Percentiles rank a stretch among this genome's conserved stretches.
Conservation (phyloP, 2,888 invertebrate species). For the Tricholauxania praeusta region DNA sequence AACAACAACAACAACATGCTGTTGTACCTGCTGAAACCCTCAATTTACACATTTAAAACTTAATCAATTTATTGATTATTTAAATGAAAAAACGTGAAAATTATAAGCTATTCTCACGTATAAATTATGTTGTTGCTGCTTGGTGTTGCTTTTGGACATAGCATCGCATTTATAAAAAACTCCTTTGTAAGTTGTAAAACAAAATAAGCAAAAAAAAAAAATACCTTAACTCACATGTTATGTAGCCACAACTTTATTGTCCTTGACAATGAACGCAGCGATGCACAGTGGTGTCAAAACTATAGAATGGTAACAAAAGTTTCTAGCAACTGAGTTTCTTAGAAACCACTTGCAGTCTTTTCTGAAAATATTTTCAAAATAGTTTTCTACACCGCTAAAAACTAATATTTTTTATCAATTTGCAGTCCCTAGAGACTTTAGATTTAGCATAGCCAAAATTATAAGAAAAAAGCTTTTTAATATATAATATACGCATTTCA, state of each 20-base stretch:
- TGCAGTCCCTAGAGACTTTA: too few relatives aligned
- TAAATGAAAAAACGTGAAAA: slow-evolving; percentile 19
- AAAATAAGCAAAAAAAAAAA: not conserved
- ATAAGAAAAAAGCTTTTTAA: too few relatives aligned
- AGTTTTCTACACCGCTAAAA: too few relatives aligned
- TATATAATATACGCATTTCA: too few relatives aligned
- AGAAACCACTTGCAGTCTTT: too few relatives aligned
- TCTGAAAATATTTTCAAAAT: too few relatives aligned
- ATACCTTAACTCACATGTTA: not conserved
- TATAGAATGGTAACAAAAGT: too few relatives aligned
- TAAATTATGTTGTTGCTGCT: slow-evolving; percentile 22
- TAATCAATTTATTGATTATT: slow-evolving; percentile 28
- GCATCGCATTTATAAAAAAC: not conserved
- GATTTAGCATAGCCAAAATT: too few relatives aligned
- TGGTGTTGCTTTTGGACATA: not conserved
- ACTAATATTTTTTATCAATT: too few relatives aligned
- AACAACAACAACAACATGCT: slow-evolving; percentile 2
- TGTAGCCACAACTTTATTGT: slow-evolving; percentile 42
- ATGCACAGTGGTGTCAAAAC: not conserved
- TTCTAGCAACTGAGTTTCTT: too few relatives aligned
- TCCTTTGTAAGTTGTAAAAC: not conserved
- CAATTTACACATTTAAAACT: slow-evolving; percentile 21
- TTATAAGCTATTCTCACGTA: slow-evolving; percentile 23
- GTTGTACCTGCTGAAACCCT: slow-evolving; percentile 11
- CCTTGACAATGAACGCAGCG: slow-evolving; percentile 48